Base-by-base conservation (phyloP, 1,140 invertebrate species). In the Anastrepha obliqua region DNA sequence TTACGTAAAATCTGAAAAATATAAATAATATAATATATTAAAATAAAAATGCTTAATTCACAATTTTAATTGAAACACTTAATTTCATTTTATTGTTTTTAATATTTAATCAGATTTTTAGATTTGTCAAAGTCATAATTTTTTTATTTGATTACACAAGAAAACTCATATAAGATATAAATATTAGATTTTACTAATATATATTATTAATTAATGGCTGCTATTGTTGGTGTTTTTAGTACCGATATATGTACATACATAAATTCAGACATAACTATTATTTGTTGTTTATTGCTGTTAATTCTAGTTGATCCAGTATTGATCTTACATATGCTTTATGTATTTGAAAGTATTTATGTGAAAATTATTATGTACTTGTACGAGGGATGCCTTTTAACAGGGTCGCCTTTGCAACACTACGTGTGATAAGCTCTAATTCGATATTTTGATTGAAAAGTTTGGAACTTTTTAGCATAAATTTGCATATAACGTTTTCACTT, bases 71-170 rank as follows among this genome's bases (percentile, higher is more conserved):
- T 81, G 15, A 81, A 81, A 81, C 74, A 81, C 44, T 81, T 29
- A 81, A n/a, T 81, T 55, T 2, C 47, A 20, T 15, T 55, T 29
- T 81, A 55, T 81, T 55, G 13, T 81, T 20, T 81, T 9, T 13
- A 81, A 58, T 55, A 58, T 81, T 58, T 81, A 81, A 13, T 81
- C 42, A 58, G n/a, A 55, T 81, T 81, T 81, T 55, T 81, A n/a
- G 20, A 58, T 51, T 74, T 17, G 29, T 42, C 29, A 6, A 39
- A 67, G 65, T 74, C 42, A 44, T 74, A 44, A 44, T 74, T 0
- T 47, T 47, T 74, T 74, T 47, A 17, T 74, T 47, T 74, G 17
- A 74, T n/a, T 81, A 81, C 44, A 58, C 67, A 74, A 74, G 42
- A 74, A 42, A 74, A 74, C 67, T 44, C 13, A 74, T 47, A 44